These are phyloP conservation scores for Acronicta psi DNA, from an alignment of 2,888 invertebrate genomes.

Conservation along the genomic window DNA sequence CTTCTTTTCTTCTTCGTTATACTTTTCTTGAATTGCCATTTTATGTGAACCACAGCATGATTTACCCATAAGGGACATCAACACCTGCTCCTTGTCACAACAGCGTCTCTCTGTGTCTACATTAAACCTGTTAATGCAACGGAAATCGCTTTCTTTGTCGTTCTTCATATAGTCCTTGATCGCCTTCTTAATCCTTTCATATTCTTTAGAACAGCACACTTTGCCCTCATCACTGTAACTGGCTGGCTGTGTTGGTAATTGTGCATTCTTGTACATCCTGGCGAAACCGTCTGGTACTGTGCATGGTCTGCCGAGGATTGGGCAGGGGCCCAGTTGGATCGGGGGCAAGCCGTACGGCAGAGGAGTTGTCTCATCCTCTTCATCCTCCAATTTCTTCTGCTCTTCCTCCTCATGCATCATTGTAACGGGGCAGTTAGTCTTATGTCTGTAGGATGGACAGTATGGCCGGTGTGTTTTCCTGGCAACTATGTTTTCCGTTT, in stretches of 20 bases:
- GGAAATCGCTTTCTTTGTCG: slow-evolving; percentile 77
- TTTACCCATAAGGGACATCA: slow-evolving; percentile 75
- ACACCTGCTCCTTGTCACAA: slow-evolving; percentile 81
- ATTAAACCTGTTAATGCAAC: slow-evolving; percentile 80
- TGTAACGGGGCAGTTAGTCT: slow-evolving; percentile 77
- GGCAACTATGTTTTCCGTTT: slow-evolving; percentile 66
- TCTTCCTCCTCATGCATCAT: slow-evolving; percentile 73
- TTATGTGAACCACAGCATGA: slow-evolving; percentile 82
- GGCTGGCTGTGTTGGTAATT: slow-evolving; percentile 70
- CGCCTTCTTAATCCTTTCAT: slow-evolving; percentile 82
- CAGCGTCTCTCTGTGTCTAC: slow-evolving; percentile 82
- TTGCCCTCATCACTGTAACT: slow-evolving; percentile 82
- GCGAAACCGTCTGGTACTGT: slow-evolving; percentile 82
- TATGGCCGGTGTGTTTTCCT: slow-evolving; percentile 79
- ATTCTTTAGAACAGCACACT: slow-evolving; percentile 85
- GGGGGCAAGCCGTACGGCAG: slow-evolving; percentile 84
- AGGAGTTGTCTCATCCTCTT: slow-evolving; percentile 77
- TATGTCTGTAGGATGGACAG: slow-evolving; percentile 81
- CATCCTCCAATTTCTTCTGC: slow-evolving; percentile 72
- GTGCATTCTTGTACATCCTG: slow-evolving; percentile 81
- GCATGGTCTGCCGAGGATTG: slow-evolving; percentile 82
- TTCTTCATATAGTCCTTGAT: slow-evolving; percentile 79
- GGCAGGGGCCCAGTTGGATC: slow-evolving; percentile 83
- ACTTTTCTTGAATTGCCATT: slow-evolving; percentile 78
- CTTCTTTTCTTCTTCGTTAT: slow-evolving; percentile 64